Evolutionary conservation across 1,140 invertebrate species (phyloP).

Genomic region (Bathynomus jamesi): DNA sequence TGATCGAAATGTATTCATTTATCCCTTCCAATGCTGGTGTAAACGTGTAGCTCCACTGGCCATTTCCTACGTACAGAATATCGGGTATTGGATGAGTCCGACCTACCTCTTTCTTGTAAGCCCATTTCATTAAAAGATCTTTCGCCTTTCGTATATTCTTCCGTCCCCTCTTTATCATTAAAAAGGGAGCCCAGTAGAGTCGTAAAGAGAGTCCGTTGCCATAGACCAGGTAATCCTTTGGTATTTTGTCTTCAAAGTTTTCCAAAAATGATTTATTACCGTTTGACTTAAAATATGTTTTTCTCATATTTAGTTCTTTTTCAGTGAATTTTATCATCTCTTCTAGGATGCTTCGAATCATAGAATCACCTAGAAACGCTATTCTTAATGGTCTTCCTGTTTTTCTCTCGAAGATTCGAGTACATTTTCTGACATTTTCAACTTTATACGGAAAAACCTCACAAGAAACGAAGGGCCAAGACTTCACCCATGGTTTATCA

Average conservation of each 20-base stretch:
- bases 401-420: background rate
- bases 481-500: background rate
- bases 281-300: background rate
- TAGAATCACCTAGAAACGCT: background rate
- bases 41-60: background rate
- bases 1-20: background rate
- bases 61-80: background rate
- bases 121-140: background rate
- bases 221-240: background rate
- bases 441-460: background rate
- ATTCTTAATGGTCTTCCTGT: background rate
- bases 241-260: background rate
- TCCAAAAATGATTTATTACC: too few species aligned
- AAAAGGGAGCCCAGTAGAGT: background rate
- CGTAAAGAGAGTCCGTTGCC: background rate
- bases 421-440: background rate
- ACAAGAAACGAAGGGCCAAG: background rate
- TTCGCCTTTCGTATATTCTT: background rate
- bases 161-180: background rate
- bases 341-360: background rate
- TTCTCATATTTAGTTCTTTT: background rate
- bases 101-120: background rate
- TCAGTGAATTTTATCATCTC: background rate
- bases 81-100: background rate
- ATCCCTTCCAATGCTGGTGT: background rate